Percentiles rank a stretch among this genome's conserved stretches.
Conservation (phyloP, 2,888 invertebrate genomes). For the Drosophila meridiana region DNA sequence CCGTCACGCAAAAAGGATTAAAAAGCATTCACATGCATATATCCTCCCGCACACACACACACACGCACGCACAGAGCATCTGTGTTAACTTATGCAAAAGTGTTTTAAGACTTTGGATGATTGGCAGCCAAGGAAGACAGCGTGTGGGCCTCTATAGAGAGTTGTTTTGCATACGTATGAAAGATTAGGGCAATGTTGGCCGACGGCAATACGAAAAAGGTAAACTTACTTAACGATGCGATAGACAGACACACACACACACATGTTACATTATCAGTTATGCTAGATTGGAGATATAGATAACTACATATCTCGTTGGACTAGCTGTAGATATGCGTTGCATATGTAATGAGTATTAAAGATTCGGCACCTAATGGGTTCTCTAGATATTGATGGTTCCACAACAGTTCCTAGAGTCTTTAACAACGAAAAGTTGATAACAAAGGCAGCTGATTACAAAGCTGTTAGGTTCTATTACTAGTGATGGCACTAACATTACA, state of each 20-base stretch:
- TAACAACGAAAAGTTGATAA: background rate
- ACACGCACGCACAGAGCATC: constrained; percentile 5
- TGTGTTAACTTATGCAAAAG: constrained; percentile 71
- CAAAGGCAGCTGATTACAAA: too few species aligned
- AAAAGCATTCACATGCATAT: constrained; percentile 60
- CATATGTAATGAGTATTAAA: too few species aligned
- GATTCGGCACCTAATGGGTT: background rate
- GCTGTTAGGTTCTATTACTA: too few species aligned
- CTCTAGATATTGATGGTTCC: too few species aligned
- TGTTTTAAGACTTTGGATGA: constrained; percentile 74
- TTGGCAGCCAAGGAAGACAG: constrained; percentile 59
- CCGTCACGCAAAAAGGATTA: constrained; percentile 72
- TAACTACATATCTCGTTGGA: background rate
- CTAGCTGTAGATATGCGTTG: background rate
- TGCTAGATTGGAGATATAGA: background rate
- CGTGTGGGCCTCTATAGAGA: constrained; percentile 5
- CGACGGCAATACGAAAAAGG: constrained; percentile 36
- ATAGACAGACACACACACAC: background rate
- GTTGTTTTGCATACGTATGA: constrained; percentile 6
- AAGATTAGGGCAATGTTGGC: constrained; percentile 26
- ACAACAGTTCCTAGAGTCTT: background rate
- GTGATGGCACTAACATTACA: too few species aligned
- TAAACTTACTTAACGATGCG: constrained; percentile 3
- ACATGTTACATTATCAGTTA: background rate
- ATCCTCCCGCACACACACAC: constrained; percentile 28